Percentiles rank a stretch among this genome's conserved stretches.
These are phyloP conservation scores for Zonitis immaculata DNA, from an alignment of 2,888 invertebrate species.

Conservation along the genomic window DNA sequence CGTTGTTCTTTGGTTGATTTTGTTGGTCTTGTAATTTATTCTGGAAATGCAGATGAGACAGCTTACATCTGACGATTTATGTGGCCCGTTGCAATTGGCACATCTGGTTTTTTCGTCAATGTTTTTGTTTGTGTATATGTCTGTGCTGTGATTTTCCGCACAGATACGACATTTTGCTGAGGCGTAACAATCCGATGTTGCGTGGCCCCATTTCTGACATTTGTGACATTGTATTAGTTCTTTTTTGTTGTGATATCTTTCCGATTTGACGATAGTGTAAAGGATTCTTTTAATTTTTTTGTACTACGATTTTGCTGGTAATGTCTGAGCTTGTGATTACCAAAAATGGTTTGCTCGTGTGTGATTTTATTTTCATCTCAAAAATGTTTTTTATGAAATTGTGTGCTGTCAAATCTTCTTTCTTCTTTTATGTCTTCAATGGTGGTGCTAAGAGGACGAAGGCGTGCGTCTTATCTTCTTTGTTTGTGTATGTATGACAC, in stretches of 20 bases:
- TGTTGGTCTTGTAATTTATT: not conserved
- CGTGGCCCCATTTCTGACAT: not conserved
- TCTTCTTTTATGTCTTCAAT: not conserved
- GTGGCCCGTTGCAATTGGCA: not conserved
- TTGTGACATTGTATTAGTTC: not conserved
- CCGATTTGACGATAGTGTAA: not conserved
- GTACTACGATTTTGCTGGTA: not conserved
- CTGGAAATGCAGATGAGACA: not conserved
- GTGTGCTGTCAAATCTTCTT: not conserved
- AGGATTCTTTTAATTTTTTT: too few relatives aligned
- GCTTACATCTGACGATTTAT: not conserved
- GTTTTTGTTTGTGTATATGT: not conserved
- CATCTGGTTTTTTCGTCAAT: not conserved
- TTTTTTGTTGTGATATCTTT: not conserved
- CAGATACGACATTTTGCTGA: not conserved
- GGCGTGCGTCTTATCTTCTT: not conserved
- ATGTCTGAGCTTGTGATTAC: not conserved
- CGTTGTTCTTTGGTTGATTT: not conserved
- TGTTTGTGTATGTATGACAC: not conserved
- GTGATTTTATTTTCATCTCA: not conserved
- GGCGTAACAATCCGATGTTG: not conserved
- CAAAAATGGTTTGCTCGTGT: not conserved
- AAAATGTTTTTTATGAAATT: not conserved
- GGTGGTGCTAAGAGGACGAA: not conserved
- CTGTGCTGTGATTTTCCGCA: not conserved